Percentiles rank a stretch among this genome's conserved stretches.
phyloP scores from a whole-genome alignment of 2,113 vertebrate species.

The Polypterus bichir region DNA sequence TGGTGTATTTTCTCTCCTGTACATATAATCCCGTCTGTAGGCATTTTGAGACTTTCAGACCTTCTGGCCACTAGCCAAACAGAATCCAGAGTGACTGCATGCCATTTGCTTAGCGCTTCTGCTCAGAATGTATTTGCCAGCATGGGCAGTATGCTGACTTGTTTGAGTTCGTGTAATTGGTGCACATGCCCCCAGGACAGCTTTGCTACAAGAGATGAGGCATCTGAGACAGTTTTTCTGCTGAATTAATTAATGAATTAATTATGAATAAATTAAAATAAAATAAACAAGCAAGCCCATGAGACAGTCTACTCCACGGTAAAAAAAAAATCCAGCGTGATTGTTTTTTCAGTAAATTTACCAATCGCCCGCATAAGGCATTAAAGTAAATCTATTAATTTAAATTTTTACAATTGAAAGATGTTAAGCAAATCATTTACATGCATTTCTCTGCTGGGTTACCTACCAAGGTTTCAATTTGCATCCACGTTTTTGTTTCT shows the following conservation, averaged over 20 bases:
- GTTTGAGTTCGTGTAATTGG: slow-evolving; percentile 44
- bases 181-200: slow-evolving; percentile 37
- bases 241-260: slow-evolving; percentile 45
- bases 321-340: slow-evolving; percentile 19
- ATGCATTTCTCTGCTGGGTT: too few species aligned
- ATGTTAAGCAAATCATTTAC: too few species aligned
- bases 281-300: slow-evolving; percentile 41
- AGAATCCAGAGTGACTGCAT: slow-evolving; percentile 23
- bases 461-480: too few species aligned
- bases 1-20: neutral
- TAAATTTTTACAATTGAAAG: too few species aligned
- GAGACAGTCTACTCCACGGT: slow-evolving; percentile 35
- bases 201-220: slow-evolving; percentile 26
- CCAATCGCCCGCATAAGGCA: too few species aligned
- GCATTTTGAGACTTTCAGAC: neutral
- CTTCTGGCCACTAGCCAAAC: neutral
- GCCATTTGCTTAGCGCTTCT: slow-evolving; percentile 31
- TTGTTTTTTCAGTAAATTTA: too few species aligned
- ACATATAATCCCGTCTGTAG: neutral
- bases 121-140: slow-evolving; percentile 35
- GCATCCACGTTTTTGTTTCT: too few species aligned
- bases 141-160: slow-evolving; percentile 39
- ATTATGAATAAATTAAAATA: slow-evolving; percentile 51
- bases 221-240: slow-evolving; percentile 37
- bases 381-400: too few species aligned